Conservation (phyloP, 2,113 vertebrate genomes). For the Notothenia coriiceps region DNA sequence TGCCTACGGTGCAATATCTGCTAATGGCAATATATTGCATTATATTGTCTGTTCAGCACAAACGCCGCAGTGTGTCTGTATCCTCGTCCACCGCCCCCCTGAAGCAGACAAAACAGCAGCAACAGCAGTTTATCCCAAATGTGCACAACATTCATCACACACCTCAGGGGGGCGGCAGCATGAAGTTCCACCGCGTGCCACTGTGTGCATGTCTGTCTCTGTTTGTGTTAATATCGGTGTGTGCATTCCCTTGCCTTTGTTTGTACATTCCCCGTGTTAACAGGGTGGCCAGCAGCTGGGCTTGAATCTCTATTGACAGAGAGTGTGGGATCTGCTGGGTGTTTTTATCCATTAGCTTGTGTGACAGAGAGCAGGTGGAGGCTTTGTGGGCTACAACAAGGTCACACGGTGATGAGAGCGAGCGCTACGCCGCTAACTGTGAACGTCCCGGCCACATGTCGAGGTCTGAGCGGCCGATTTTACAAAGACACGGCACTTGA, state of each 20-base stretch:
- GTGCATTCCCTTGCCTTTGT: conserved; percentile 59
- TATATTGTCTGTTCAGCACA: conserved; percentile 76
- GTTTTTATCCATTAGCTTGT: conserved; percentile 81
- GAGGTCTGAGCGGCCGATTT: conserved; percentile 21
- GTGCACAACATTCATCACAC: conserved; percentile 50
- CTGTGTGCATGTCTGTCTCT: conserved; percentile 28
- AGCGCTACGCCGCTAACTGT: conserved; percentile 35
- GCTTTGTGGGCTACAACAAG: conserved; percentile 78
- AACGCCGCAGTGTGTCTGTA: conserved; percentile 55
- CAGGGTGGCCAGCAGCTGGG: conserved; percentile 72
- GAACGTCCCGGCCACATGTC: conserved; percentile 18
- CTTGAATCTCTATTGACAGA: conserved; percentile 81
- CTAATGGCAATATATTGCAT: conserved; percentile 77
- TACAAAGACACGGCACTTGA: conserved; percentile 27
- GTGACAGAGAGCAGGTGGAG: conserved; percentile 81
- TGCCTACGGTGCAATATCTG: conserved; percentile 68
- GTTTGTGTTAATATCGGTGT: conserved; percentile 34
- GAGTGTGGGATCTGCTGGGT: conserved; percentile 75
- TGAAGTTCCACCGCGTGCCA: conserved; percentile 32
- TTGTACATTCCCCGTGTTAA: conserved; percentile 73
- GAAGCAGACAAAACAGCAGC: conserved; percentile 67
- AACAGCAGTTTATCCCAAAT: conserved; percentile 67
- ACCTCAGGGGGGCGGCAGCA: conserved; percentile 42
- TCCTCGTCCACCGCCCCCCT: conserved; percentile 50
- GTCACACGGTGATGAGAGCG: conserved; percentile 65